phyloP scores from a whole-genome alignment of 2,113 vertebrate species.

The Carlito syrichta region DNA sequence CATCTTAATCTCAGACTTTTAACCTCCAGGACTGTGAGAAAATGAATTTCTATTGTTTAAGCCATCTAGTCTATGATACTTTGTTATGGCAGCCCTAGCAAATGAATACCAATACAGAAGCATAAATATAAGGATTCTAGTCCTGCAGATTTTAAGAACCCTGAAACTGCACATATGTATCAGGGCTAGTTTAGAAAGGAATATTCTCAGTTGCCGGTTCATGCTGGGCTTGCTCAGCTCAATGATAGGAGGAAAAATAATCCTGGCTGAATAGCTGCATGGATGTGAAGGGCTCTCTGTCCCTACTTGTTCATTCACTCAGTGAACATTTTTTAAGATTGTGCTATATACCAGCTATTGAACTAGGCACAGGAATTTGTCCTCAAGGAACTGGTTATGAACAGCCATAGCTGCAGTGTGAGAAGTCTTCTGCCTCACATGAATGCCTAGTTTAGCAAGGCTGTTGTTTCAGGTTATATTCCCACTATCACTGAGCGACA shows the following conservation, averaged over 20 bases:
- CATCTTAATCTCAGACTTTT: not conserved
- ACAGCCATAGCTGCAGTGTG: not conserved
- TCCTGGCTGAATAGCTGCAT: not conserved
- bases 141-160: not conserved
- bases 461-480: not conserved
- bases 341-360: not conserved
- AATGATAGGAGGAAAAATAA: not conserved
- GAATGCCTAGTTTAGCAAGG: not conserved
- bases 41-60: not conserved
- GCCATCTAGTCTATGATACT: not conserved
- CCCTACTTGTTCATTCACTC: not conserved
- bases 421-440: not conserved
- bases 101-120: not conserved
- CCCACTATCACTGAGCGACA: not conserved
- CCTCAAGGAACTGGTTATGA: not conserved
- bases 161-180: not conserved
- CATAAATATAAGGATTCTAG: not conserved
- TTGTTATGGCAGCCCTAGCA: not conserved
- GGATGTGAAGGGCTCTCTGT: not conserved
- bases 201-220: not conserved
- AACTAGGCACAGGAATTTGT: not conserved
- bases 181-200: not conserved
- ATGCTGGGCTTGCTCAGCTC: not conserved
- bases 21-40: not conserved
- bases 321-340: not conserved